Evolutionary conservation across 2,888 invertebrate genomes (phyloP).

Genomic region (Xestia rhomboidea): DNA sequence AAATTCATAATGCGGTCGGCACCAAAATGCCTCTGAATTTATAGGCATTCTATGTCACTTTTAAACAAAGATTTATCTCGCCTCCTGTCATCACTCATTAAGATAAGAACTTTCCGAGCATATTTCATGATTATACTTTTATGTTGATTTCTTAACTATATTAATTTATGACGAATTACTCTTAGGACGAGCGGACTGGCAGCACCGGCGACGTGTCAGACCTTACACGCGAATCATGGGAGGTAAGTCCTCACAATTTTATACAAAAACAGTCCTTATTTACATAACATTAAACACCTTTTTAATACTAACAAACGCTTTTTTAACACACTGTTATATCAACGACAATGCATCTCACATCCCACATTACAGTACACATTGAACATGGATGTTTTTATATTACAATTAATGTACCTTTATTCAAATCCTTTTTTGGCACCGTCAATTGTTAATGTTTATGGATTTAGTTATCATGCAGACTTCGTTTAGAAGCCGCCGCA

Average conservation of each 20-base stretch:
- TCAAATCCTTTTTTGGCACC: conserved; percentile 63
- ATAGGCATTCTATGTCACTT: conserved; percentile 62
- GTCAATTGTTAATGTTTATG: conserved; percentile 63
- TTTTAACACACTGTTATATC: conserved; percentile 77
- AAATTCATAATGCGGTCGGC: conserved; percentile 21
- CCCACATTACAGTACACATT: conserved; percentile 88
- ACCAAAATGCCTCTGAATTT: conserved; percentile 35
- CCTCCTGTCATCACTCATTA: conserved; percentile 76
- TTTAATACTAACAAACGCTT: conserved; percentile 76
- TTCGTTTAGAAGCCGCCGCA: conserved; percentile 55
- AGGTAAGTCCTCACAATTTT: conserved; percentile 92
- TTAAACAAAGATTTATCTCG: conserved; percentile 70
- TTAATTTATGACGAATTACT: conserved; percentile 64
- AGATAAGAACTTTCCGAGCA: conserved; percentile 75
- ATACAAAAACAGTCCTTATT: conserved; percentile 37
- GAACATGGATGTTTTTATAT: conserved; percentile 78
- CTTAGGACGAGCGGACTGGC: conserved; percentile 90
- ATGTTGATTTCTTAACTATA: conserved; percentile 35
- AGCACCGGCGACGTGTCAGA: conserved; percentile 94
- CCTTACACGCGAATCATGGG: conserved; percentile 97
- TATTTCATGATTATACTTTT: conserved; percentile 20
- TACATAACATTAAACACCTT: conserved; percentile 63
- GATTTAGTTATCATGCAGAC: conserved; percentile 65
- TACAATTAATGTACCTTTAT: conserved; percentile 57
- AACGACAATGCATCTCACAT: conserved; percentile 82